Evolutionary conservation across 2,888 invertebrate species (phyloP), one percentile per base, ranked within the genome.

Genomic region (Rugalucina vietnamica): DNA sequence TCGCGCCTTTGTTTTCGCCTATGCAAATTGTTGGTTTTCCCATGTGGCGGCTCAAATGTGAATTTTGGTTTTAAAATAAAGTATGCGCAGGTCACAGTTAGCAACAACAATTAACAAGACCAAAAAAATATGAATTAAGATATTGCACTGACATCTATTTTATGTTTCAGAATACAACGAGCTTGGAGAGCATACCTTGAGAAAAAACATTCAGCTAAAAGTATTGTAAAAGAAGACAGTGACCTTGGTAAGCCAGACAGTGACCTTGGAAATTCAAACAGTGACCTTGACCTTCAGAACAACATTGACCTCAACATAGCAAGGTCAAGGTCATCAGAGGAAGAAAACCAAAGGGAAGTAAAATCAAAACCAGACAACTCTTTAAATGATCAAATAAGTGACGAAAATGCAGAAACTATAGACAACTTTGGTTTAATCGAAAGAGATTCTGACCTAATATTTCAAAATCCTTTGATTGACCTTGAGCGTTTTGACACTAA

Each of bases 161-260:
- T n/a, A n/a, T n/a, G 37, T 87, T 91, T 72, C 85, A 92, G 91
- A 57, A 90, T 92, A 39, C 92, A 92, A 76, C 78, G 92, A 74
- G 91, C 91, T 32, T 92, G 91, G 91, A 82, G 90, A 73, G 76
- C 87, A 32, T 90, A 91, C 81, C 74, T 86, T 36, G 84, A 87
- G 14, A 79, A 78, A 79, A 65, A 65, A 34, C 65, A 65, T n/a
- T 14, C 32, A 65, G 10, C 32, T 34, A 3, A 65, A 34, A 18
- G 24, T 65, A 21, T 34, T 24, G 18, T 10, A 34, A 65, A 34
- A 18, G 3, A 18, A 18, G 34, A 34, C 34, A 32, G 24, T 21
- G 21, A n/a, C n/a, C n/a, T n/a, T n/a, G n/a, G n/a, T n/a, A n/a
- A n/a, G n/a, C n/a, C n/a, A n/a, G n/a, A n/a, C n/a, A n/a, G n/a